Percentiles rank a stretch among this genome's conserved stretches.
phyloP scores from a whole-genome alignment of 2,888 invertebrate genomes.

The Drosophila merina region DNA sequence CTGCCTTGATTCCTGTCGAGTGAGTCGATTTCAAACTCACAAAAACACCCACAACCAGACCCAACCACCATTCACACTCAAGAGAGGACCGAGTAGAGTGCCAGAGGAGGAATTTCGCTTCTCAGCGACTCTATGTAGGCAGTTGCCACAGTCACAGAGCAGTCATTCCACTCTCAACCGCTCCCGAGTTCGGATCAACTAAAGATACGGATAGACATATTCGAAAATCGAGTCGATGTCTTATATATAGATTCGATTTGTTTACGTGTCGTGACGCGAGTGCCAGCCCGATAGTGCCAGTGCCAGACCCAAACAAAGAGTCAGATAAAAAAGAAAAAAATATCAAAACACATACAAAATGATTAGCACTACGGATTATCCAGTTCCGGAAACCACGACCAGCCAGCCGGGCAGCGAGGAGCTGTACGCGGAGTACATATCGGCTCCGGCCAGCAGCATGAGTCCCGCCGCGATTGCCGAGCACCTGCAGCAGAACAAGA shows the following conservation, averaged over 20 bases:
- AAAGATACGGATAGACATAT: conserved; percentile 18
- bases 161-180: conserved; percentile 67
- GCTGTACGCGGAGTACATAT: conserved; percentile 65
- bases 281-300: conserved; percentile 45
- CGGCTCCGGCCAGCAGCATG: conserved; percentile 75
- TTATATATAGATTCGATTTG: conserved; percentile 59
- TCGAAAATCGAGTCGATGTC: conserved; percentile 45
- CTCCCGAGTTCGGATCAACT: conserved; percentile 60
- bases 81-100: conserved; percentile 22
- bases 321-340: conserved; percentile 11
- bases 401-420: conserved; percentile 26
- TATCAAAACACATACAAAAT: conserved; percentile 23
- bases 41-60: not conserved
- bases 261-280: conserved; percentile 68
- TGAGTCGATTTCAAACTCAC: conserved; percentile 3
- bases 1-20: conserved; percentile 29
- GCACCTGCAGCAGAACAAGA: conserved; percentile 82
- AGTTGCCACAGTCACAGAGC: conserved; percentile 21
- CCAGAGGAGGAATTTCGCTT: conserved; percentile 36
- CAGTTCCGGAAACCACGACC: conserved; percentile 49
- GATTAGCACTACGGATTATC: conserved; percentile 65
- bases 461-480: conserved; percentile 75
- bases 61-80: conserved; percentile 3
- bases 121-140: conserved; percentile 46
- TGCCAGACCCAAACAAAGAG: conserved; percentile 37